Evolutionary conservation across 2,113 vertebrate species (phyloP).

Genomic region (Amazona guildingii): DNA sequence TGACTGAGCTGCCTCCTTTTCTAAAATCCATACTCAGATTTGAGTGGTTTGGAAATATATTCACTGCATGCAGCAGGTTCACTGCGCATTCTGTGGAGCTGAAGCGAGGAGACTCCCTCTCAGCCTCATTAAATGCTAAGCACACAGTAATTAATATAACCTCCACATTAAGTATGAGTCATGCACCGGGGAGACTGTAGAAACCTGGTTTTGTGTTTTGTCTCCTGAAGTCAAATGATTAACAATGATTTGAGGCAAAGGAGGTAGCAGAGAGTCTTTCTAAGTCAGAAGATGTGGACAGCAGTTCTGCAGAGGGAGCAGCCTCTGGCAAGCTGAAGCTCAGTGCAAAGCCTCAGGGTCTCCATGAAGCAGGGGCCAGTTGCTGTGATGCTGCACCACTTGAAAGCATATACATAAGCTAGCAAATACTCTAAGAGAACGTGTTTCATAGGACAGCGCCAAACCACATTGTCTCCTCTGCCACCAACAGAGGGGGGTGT

Average conservation of each 20-base stretch:
- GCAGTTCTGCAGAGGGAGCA: background rate
- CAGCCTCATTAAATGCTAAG: conserved; percentile 28
- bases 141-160: conserved; percentile 29
- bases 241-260: background rate
- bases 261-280: background rate
- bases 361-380: background rate
- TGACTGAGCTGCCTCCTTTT: background rate
- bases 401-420: background rate
- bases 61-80: background rate
- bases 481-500: background rate
- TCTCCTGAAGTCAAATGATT: background rate
- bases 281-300: background rate
- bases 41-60: background rate
- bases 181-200: background rate
- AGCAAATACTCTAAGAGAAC: background rate
- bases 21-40: background rate
- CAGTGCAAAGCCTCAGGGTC: background rate
- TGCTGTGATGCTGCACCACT: background rate
- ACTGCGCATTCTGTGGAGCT: accelerated
- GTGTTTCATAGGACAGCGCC: accelerated
- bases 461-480: background rate
- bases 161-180: conserved; percentile 25
- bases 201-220: background rate
- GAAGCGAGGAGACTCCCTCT: background rate
- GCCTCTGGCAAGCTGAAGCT: background rate